Percentiles rank a stretch among this genome's conserved stretches.
Conservation (phyloP, 2,797 vertebrate genomes). For the Cirrhinus molitorella region DNA sequence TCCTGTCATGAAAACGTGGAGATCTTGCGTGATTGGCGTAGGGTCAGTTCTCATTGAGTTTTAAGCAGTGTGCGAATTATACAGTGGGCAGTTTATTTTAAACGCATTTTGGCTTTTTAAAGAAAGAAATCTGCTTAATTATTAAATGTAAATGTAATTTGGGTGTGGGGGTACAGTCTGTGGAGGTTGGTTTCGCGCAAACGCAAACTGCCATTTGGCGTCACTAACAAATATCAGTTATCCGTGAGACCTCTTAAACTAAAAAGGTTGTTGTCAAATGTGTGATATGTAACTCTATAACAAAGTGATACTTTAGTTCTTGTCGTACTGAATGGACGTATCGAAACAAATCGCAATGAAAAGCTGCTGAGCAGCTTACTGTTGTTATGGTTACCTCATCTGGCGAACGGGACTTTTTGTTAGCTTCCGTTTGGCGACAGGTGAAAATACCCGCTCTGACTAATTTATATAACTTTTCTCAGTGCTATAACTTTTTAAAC, state of each 20-base stretch:
- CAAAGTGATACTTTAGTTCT: background rate
- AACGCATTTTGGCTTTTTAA: background rate
- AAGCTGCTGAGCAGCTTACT: background rate
- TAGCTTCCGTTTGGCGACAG: background rate
- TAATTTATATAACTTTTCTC: background rate
- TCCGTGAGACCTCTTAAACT: background rate
- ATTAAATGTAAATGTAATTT: background rate
- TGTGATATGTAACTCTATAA: background rate
- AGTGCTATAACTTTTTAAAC: background rate
- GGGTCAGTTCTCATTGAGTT: background rate
- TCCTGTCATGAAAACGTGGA: conserved; percentile 42
- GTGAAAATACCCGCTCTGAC: background rate
- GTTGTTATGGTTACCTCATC: conserved; percentile 26
- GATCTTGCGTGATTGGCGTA: conserved; percentile 54
- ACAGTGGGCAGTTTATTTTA: background rate
- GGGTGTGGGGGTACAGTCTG: no score
- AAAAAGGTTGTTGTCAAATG: background rate
- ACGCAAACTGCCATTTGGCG: background rate
- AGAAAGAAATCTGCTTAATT: background rate
- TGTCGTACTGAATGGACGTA: background rate
- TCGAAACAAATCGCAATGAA: background rate
- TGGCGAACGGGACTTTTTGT: background rate
- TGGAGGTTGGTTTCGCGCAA: background rate
- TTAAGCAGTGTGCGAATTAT: background rate
- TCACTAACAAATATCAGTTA: background rate